These are phyloP conservation scores for Andrena bicolor DNA, from an alignment of 2,888 invertebrate genomes.

Conservation along the genomic window DNA sequence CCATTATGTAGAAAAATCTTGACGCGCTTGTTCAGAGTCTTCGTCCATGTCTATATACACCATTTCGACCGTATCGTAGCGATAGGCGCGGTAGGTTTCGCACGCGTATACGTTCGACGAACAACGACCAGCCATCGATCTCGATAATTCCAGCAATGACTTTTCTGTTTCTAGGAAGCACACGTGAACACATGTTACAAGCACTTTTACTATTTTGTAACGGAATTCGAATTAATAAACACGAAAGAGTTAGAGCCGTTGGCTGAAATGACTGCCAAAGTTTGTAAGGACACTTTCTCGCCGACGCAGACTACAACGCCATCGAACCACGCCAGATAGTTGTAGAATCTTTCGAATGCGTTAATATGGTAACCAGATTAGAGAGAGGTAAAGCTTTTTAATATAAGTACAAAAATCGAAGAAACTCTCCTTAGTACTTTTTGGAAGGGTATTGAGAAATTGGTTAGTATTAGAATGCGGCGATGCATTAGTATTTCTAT, in stretches of 20 bases:
- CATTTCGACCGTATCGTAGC: constrained; percentile 95
- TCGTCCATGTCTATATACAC: constrained; percentile 97
- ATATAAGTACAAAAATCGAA: constrained; percentile 37
- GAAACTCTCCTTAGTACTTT: not conserved
- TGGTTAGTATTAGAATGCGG: constrained; percentile 13
- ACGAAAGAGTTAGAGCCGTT: constrained; percentile 94
- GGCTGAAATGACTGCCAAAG: constrained; percentile 90
- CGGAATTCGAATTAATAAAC: constrained; percentile 93
- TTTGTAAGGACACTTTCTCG: constrained; percentile 88
- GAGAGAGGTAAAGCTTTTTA: not conserved
- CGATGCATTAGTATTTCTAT: constrained; percentile 14
- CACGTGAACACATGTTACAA: constrained; percentile 98
- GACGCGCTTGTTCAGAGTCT: constrained; percentile 94
- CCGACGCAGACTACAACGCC: constrained; percentile 70
- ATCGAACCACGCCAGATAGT: constrained; percentile 73
- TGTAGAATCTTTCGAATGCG: constrained; percentile 2
- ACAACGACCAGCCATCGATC: not conserved
- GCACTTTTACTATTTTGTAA: constrained; percentile 96
- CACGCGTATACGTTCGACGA: not conserved
- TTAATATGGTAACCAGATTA: constrained; percentile 28
- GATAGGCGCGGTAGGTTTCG: constrained; percentile 92
- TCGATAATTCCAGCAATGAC: not conserved
- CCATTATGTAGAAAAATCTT: constrained; percentile 94
- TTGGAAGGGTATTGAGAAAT: not conserved
- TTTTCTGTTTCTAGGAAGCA: constrained; percentile 89